phyloP scores from a whole-genome alignment of 2,888 invertebrate species.

The Willowsia nigromaculata region DNA sequence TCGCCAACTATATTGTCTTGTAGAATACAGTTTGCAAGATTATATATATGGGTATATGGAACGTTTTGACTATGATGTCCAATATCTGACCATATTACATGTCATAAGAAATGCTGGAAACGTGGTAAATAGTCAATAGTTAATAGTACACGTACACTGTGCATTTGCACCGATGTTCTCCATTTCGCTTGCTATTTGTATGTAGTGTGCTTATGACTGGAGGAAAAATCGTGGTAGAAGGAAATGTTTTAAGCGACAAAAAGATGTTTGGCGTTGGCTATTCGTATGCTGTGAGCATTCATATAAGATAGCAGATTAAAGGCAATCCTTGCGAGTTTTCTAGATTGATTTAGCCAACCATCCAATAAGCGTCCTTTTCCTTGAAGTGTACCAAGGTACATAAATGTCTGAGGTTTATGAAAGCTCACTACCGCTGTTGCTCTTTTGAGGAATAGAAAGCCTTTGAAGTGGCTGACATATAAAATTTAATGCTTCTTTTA shows the following conservation, averaged over 20 bases:
- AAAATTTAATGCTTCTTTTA: constrained; percentile 60
- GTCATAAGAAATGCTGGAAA: too few relatives aligned
- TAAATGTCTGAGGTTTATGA: constrained; percentile 46
- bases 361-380: neutral
- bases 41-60: too few relatives aligned
- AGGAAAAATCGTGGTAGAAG: neutral
- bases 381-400: constrained; percentile 27
- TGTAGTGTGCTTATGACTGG: neutral
- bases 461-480: constrained; percentile 60
- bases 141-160: too few relatives aligned
- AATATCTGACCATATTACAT: too few relatives aligned
- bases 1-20: too few relatives aligned
- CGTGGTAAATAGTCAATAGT: too few relatives aligned
- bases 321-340: constrained; percentile 11
- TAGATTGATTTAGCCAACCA: constrained; percentile 43
- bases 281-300: neutral
- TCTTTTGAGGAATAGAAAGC: neutral
- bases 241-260: neutral
- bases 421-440: neutral
- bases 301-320: neutral
- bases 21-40: too few relatives aligned
- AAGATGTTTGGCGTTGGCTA: neutral
- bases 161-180: too few relatives aligned
- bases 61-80: too few relatives aligned
- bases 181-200: too few relatives aligned